Evolutionary conservation across 2,888 invertebrate species (phyloP), one percentile per base, ranked within the genome.

Genomic region (Isotomurus palustris): DNA sequence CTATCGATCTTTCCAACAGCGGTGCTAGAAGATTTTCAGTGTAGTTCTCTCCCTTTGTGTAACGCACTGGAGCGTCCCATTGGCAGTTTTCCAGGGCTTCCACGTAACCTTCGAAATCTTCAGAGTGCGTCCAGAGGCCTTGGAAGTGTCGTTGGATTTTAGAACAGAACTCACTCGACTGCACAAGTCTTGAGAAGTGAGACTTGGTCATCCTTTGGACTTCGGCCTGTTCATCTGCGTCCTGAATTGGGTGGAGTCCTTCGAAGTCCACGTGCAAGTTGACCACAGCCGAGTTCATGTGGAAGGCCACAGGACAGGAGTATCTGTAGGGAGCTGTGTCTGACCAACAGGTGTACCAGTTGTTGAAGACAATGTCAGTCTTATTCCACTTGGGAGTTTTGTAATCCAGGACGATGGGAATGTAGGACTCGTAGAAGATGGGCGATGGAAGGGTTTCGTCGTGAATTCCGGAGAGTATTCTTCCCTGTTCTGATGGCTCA

Each of bases 241-340:
- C 63, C 4, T 53, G 47, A 1, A 61, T 61, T 1, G 69, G 69
- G 32, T 62, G 64, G 19, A 67, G 43, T 12, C 51, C 41, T 19
- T 64, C 65, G 41, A 70, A 70, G 41, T 70, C 69, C 12, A 48
- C 57, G 40, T 68, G 68, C 2, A 70, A 51, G 41, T 68, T 68
- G 8, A 62, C 40, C 8, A 70, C 43, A 1, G 64, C 68, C 29
- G 55, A 58, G 44, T 70, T 70, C 64, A 70, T 62, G 51, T 65
- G 64, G 43, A 62, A 70, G 4, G 58, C 61, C 0, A 62, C 55
- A 1, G 69, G 68, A 27, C 69, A 70, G 21, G 69, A 67, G 54
- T 60, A 62, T 8, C 61, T 24, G 49, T 56, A 67, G 2, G 66
- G 66, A 22, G 41, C 35, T 28, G 41, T 58, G 45, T 67, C 66